Conservation (phyloP, 2,888 invertebrate species). For the Stegophylla sp. region DNA sequence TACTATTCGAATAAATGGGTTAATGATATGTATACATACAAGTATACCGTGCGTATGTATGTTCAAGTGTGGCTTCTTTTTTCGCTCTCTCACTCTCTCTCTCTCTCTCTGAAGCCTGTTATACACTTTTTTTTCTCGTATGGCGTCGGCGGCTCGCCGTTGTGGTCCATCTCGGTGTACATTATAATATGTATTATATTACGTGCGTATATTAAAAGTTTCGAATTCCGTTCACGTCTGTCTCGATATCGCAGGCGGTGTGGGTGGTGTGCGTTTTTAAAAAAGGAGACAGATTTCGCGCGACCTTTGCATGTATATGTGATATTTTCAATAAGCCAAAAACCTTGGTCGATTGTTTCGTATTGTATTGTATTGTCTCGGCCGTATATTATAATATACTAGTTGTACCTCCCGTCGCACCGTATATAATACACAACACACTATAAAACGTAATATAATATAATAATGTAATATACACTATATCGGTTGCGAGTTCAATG, state of each 20-base stretch:
- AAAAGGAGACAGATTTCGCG: background rate
- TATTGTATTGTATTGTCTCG: background rate
- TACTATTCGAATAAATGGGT: conserved; percentile 2
- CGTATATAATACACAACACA: too few species aligned
- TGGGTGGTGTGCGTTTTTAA: too few species aligned
- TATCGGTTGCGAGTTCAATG: background rate
- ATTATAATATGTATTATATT: background rate
- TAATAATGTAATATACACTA: background rate
- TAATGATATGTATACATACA: background rate
- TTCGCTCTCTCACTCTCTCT: background rate
- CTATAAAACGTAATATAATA: background rate
- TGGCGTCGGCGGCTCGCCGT: background rate
- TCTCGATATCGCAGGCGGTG: background rate
- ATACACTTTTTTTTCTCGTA: background rate
- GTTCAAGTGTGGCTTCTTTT: background rate
- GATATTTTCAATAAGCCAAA: background rate
- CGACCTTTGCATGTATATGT: background rate
- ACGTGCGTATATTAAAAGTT: background rate
- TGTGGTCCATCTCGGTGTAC: background rate
- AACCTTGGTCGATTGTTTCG: conserved; percentile 1
- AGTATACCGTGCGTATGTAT: background rate
- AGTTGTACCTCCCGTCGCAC: background rate
- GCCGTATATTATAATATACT: background rate
- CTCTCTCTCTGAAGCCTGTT: background rate
- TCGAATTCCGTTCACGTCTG: conserved; percentile 24